Percentiles rank a stretch among this genome's conserved stretches.
Conservation (phyloP, 2,797 vertebrate species). For the Oophaga sylvatica region DNA sequence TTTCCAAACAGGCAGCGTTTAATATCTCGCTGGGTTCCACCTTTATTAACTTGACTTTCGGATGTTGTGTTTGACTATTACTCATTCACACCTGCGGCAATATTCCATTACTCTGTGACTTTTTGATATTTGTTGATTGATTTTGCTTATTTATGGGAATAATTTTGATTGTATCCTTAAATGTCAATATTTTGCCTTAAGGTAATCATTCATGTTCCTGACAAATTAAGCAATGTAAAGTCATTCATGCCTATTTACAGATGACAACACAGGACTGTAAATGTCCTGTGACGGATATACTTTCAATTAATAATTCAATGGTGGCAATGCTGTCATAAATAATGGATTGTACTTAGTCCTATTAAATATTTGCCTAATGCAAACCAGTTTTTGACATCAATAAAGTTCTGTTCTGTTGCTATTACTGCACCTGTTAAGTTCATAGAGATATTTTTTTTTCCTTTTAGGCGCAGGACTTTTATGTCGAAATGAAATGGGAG, state of each 20-base stretch:
- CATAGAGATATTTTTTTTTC: neutral
- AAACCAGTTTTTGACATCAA: neutral
- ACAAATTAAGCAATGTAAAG: neutral
- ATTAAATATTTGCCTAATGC: neutral
- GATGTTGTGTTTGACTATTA: no score
- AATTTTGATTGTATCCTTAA: neutral
- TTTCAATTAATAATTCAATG: slow-evolving; percentile 19
- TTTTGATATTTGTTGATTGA: no score
- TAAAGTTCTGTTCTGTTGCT: neutral
- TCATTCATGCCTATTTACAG: neutral
- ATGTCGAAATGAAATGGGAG: slow-evolving; percentile 99
- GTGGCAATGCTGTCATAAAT: slow-evolving; percentile 29
- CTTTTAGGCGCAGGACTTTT: slow-evolving; percentile 93
- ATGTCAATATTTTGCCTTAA: neutral
- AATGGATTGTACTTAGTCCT: slow-evolving; percentile 10
- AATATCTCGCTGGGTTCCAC: no score
- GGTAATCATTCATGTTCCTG: no score
- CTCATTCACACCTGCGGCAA: no score
- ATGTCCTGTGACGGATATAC: slow-evolving; percentile 1
- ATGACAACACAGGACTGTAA: slow-evolving; percentile 11
- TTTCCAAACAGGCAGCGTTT: no score
- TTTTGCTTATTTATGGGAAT: no score
- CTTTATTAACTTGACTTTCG: no score
- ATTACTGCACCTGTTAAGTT: neutral
- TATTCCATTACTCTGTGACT: no score